These are phyloP conservation scores for Neofelis nebulosa DNA, from an alignment of 2,113 vertebrate species.

Conservation along the genomic window DNA sequence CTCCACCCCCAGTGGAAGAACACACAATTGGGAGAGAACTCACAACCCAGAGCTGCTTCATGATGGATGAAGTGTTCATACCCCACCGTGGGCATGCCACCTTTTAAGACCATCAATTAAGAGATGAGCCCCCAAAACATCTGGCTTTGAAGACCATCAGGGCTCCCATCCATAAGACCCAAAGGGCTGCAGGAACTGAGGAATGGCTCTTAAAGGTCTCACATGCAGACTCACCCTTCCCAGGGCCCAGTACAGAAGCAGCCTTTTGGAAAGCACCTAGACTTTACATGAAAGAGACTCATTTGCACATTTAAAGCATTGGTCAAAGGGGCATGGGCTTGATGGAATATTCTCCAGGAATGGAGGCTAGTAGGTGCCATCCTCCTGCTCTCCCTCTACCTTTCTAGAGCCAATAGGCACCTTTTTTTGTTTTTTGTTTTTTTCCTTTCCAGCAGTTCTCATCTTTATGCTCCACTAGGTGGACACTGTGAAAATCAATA, in stretches of 20 bases:
- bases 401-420: not conserved
- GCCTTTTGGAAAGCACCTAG: not conserved
- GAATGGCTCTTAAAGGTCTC: not conserved
- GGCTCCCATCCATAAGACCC: not conserved
- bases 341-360: not conserved
- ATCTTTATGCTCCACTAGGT: not conserved
- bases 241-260: not conserved
- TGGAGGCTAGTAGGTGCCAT: not conserved
- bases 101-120: not conserved
- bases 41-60: not conserved
- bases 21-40: too few relatives aligned
- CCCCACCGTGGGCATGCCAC: not conserved
- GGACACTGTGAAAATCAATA: not conserved
- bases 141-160: not conserved
- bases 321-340: not conserved
- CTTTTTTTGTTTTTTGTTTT: too few relatives aligned
- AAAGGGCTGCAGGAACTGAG: not conserved
- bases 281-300: not conserved
- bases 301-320: not conserved
- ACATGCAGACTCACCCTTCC: fast-evolving
- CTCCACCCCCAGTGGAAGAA: too few relatives aligned
- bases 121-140: not conserved
- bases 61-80: not conserved
- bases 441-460: not conserved
- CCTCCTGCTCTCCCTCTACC: not conserved